phyloP scores from a whole-genome alignment of 2,888 invertebrate genomes.

The Crocallis elinguaria region DNA sequence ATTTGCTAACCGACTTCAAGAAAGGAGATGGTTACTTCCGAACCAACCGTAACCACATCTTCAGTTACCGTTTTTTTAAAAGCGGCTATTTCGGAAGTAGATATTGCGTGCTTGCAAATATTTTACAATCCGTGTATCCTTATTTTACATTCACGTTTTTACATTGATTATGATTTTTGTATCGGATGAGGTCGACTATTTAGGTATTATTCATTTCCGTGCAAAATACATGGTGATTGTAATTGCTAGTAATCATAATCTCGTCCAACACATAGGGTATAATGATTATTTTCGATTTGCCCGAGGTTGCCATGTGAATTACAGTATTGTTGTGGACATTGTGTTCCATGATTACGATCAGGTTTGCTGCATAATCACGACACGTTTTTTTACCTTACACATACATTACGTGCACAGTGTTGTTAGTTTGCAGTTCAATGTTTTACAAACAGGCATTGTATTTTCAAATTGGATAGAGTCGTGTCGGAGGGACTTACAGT shows the following conservation, averaged over 20 bases:
- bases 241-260: constrained; percentile 9
- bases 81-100: background rate
- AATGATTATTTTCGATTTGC: constrained; percentile 39
- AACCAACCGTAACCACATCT: too few species aligned
- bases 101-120: constrained; percentile 15
- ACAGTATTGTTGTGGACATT: constrained; percentile 45
- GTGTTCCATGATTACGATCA: constrained; percentile 47
- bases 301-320: constrained; percentile 41
- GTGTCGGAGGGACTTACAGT: constrained; percentile 25
- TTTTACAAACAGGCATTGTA: constrained; percentile 39
- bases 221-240: constrained; percentile 11
- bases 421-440: constrained; percentile 29
- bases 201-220: constrained; percentile 17
- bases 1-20: too few species aligned
- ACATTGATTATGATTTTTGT: background rate
- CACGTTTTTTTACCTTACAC: constrained; percentile 31
- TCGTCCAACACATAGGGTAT: background rate
- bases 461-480: constrained; percentile 31
- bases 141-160: background rate
- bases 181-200: background rate
- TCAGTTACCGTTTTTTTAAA: constrained; percentile 15
- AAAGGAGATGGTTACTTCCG: too few species aligned
- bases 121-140: constrained; percentile 5
- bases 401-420: constrained; percentile 32
- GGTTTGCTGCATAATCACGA: constrained; percentile 31